Evolutionary conservation across 2,888 invertebrate species (phyloP).

Genomic region (Eustalomyia histrio): DNA sequence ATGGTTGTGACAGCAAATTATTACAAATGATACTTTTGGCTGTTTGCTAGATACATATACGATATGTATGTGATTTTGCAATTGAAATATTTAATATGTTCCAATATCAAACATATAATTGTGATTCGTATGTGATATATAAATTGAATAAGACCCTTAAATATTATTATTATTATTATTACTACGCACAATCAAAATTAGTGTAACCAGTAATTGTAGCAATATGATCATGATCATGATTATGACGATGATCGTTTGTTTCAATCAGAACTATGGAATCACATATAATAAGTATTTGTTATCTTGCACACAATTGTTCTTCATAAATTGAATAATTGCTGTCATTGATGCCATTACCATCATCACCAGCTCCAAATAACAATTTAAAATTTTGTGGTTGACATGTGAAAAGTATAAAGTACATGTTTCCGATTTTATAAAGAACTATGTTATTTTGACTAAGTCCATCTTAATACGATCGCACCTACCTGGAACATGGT

Average conservation of each 20-base stretch:
- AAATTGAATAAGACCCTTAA: constrained; percentile 44
- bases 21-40: constrained; percentile 49
- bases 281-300: neutral
- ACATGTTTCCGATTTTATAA: constrained; percentile 44
- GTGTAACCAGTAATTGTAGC: neutral
- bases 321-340: constrained; percentile 62
- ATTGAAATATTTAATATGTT: constrained; percentile 18
- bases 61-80: constrained; percentile 37
- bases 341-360: constrained; percentile 24
- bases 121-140: constrained; percentile 23
- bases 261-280: neutral
- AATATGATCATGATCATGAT: neutral
- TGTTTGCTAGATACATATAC: constrained; percentile 2
- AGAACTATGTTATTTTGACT: neutral
- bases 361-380: neutral
- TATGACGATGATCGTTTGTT: constrained; percentile 11
- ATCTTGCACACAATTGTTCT: constrained; percentile 27
- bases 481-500: constrained; percentile 86
- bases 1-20: constrained; percentile 50
- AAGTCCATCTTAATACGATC: neutral
- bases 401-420: constrained; percentile 29
- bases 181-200: constrained; percentile 41
- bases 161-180: constrained; percentile 29
- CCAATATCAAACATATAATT: neutral
- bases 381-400: constrained; percentile 28